A percentile compares a stretch with the other conserved stretches of the same genome.
These are phyloP conservation scores for Pelecanoides urinatrix DNA, from an alignment of 2,113 vertebrate genomes.

Conservation along the genomic window DNA sequence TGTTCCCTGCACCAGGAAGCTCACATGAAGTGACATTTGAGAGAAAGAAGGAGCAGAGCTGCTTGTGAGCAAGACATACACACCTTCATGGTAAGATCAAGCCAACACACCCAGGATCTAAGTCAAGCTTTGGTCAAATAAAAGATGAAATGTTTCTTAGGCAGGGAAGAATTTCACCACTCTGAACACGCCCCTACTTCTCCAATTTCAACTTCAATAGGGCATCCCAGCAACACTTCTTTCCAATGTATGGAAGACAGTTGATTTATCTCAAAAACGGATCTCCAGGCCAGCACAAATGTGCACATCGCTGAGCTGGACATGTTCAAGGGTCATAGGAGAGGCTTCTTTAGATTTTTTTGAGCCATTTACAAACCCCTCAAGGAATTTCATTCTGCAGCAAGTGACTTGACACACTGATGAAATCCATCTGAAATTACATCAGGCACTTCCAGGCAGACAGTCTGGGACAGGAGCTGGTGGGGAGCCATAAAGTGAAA, in stretches of 20 bases:
- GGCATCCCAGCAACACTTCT: accelerated
- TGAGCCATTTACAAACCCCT: background rate
- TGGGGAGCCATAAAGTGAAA: background rate
- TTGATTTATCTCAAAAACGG: background rate
- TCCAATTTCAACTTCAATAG: background rate
- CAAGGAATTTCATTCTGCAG: constrained; percentile 3
- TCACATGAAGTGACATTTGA: background rate
- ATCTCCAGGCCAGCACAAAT: background rate
- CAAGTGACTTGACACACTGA: background rate
- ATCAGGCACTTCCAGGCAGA: constrained; percentile 22
- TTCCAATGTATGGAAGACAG: background rate
- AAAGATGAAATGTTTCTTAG: background rate
- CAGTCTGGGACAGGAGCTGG: background rate
- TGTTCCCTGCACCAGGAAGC: background rate
- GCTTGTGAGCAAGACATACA: background rate
- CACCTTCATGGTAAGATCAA: accelerated
- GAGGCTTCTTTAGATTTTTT: background rate
- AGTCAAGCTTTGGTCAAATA: background rate
- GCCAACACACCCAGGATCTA: accelerated
- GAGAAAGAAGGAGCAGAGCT: background rate
- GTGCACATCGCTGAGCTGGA: background rate
- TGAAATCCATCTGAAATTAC: constrained; percentile 4
- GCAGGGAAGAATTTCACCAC: background rate
- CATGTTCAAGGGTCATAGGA: background rate
- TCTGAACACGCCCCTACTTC: accelerated